Evolutionary conservation across 2,113 vertebrate species (phyloP).

Genomic region (Bothrops jararaca): DNA sequence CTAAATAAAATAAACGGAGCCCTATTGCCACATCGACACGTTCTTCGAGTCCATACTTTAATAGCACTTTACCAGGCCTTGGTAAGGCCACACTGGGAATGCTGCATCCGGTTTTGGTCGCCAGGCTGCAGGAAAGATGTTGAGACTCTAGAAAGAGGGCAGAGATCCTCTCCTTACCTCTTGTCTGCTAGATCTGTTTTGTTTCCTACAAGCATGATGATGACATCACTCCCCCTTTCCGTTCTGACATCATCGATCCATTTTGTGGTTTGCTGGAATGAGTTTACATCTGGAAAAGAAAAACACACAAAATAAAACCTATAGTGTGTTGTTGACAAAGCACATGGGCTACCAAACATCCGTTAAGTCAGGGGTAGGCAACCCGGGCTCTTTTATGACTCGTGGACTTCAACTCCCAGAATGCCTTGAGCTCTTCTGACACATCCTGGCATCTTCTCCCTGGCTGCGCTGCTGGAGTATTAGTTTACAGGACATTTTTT

Average conservation of each 20-base stretch:
- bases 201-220: conserved; percentile 99
- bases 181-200: conserved; percentile 99
- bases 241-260: conserved; percentile 99
- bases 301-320: conserved; percentile 40
- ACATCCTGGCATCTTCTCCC: background rate
- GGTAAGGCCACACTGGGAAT: no score
- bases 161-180: conserved; percentile 74
- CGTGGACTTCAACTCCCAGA: no score
- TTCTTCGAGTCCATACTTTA: rapidly evolving
- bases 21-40: no score
- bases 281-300: conserved; percentile 89
- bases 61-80: no score
- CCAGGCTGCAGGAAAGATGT: no score
- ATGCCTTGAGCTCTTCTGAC: background rate
- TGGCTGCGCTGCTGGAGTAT: background rate
- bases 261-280: conserved; percentile 98
- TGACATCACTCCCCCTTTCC: conserved; percentile 96
- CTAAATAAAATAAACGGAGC: no score
- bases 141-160: no score
- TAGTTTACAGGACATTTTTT: background rate
- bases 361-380: background rate
- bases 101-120: no score
- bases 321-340: background rate
- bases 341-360: background rate
- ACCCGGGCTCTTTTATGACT: no score